Evolutionary conservation across 2,113 vertebrate genomes (phyloP).

Genomic region (Fregetta grallaria): DNA sequence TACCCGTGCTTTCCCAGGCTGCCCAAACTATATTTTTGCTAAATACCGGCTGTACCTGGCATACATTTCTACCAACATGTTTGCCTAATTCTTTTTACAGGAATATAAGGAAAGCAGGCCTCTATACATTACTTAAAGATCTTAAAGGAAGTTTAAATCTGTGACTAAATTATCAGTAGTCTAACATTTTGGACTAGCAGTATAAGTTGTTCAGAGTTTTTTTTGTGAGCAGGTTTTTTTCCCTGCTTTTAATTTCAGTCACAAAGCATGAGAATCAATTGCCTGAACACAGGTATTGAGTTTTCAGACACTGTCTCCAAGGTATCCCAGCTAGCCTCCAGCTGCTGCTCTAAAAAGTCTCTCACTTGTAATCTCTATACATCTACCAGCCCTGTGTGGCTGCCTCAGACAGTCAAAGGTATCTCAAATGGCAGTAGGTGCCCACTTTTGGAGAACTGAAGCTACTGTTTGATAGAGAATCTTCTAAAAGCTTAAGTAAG

Average conservation of each 20-base stretch:
- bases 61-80: background rate
- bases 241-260: background rate
- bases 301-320: background rate
- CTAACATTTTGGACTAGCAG: background rate
- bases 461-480: background rate
- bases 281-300: background rate
- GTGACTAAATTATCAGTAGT: background rate
- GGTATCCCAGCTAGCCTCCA: background rate
- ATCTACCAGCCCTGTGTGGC: background rate
- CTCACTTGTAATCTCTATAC: background rate
- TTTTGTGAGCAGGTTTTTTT: background rate
- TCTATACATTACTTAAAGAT: background rate
- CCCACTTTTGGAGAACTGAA: background rate
- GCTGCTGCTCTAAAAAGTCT: background rate
- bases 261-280: background rate
- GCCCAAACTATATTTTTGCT: background rate
- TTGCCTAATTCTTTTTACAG: background rate
- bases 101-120: background rate
- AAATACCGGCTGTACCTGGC: background rate
- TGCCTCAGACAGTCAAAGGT: background rate
- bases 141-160: background rate
- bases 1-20: background rate
- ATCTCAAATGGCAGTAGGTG: background rate
- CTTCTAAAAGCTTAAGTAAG: background rate
- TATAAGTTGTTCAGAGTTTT: background rate